phyloP scores from a whole-genome alignment of 1,140 invertebrate species.

The Bombus cullumanus region DNA sequence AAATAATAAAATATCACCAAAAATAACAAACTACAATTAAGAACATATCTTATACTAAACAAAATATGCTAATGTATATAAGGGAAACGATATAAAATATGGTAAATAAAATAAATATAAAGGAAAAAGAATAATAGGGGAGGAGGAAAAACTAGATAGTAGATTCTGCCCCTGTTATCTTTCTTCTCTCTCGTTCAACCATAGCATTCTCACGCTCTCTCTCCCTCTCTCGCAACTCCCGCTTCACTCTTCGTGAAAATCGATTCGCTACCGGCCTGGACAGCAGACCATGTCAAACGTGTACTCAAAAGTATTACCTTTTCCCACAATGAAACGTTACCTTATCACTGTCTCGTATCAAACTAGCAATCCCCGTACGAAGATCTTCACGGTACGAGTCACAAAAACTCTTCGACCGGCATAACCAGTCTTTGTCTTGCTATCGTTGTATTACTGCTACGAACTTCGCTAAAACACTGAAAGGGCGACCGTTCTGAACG shows the following conservation, averaged over 20 bases:
- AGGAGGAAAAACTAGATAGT: not conserved
- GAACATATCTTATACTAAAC: not conserved
- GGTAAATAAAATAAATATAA: not conserved
- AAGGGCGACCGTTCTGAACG: not conserved
- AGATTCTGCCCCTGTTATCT: conserved; percentile 42
- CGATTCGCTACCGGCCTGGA: conserved; percentile 64
- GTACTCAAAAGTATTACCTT: conserved; percentile 18
- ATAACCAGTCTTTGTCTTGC: not conserved
- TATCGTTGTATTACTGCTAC: not conserved
- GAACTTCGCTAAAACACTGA: conserved; percentile 9
- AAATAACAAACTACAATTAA: not conserved
- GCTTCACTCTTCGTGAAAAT: conserved; percentile 56
- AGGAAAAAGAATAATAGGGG: not conserved
- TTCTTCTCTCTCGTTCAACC: conserved; percentile 15
- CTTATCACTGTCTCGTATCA: conserved; percentile 23
- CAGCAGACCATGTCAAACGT: conserved; percentile 48
- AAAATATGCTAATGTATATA: not conserved
- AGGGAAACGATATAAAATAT: not conserved
- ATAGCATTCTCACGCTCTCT: not conserved
- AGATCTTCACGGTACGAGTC: conserved; percentile 19
- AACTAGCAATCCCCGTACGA: not conserved
- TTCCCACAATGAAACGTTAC: conserved; percentile 24
- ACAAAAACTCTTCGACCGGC: conserved; percentile 35
- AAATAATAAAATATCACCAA: not conserved
- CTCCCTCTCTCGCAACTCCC: conserved; percentile 28